phyloP scores from a whole-genome alignment of 2,797 vertebrate species.

The Harpagifer antarcticus region DNA sequence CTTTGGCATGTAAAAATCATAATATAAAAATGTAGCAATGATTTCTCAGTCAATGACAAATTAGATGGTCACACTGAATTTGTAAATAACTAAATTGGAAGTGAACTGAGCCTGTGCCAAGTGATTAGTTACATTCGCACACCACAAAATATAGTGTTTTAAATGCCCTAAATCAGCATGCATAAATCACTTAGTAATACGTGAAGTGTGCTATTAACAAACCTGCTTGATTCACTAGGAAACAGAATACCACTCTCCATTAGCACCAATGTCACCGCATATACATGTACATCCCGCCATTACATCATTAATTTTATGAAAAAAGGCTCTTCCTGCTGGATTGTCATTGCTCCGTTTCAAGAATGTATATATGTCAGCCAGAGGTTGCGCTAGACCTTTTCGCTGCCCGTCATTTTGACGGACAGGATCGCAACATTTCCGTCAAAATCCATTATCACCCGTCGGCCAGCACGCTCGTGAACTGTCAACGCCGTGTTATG shows the following conservation, averaged over 20 bases:
- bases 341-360: not conserved
- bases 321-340: conserved; percentile 38
- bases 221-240: conserved; percentile 8
- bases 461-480: too few species aligned
- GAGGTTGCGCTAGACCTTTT: too few species aligned
- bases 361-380: not conserved
- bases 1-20: conserved; percentile 13
- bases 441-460: too few species aligned
- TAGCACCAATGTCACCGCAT: conserved; percentile 4
- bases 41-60: not conserved
- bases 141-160: conserved; percentile 3
- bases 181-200: conserved; percentile 20
- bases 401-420: too few species aligned
- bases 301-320: conserved; percentile 9
- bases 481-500: too few species aligned
- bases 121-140: conserved; percentile 11
- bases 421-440: too few species aligned
- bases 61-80: not conserved
- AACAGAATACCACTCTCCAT: conserved; percentile 13
- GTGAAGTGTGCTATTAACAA: not conserved
- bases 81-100: conserved; percentile 13
- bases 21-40: conserved; percentile 3
- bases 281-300: conserved; percentile 26
- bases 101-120: conserved; percentile 37
- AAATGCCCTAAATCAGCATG: not conserved